phyloP scores from a whole-genome alignment of 2,888 invertebrate genomes.

The Drosophila villosipedis region DNA sequence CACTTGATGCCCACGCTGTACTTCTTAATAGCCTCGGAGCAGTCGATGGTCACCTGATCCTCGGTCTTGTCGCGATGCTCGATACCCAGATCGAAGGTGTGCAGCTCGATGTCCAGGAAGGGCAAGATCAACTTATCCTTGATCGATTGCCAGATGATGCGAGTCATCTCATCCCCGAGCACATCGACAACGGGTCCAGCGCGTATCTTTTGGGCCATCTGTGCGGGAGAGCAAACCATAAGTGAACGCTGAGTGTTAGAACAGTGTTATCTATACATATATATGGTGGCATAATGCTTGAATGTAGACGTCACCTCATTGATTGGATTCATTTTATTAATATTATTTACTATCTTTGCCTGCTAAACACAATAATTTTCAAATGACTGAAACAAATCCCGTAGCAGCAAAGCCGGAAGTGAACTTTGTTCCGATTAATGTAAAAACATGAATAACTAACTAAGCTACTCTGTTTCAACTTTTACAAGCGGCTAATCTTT shows the following conservation, averaged over 20 bases:
- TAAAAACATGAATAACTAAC: not conserved
- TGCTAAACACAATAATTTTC: not conserved
- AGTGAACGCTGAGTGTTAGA: constrained; percentile 27
- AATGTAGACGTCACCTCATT: constrained; percentile 44
- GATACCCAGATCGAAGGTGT: constrained; percentile 97
- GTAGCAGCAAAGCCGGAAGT: constrained; percentile 28
- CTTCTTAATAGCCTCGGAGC: constrained; percentile 97
- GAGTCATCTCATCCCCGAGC: constrained; percentile 98
- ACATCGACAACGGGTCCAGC: constrained; percentile 96
- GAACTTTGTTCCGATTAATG: constrained; percentile 63
- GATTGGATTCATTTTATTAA: constrained; percentile 1
- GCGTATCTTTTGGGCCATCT: constrained; percentile 88
- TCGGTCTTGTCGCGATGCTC: constrained; percentile 97
- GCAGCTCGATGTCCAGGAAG: constrained; percentile 97
- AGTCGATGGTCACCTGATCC: constrained; percentile 98
- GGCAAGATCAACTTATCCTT: constrained; percentile 98
- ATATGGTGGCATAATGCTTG: not conserved
- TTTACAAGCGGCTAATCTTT: not conserved
- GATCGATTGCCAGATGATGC: constrained; percentile 99
- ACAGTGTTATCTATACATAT: not conserved
- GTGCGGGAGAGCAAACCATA: constrained; percentile 53
- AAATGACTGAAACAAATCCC: not conserved
- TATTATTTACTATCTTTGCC: not conserved
- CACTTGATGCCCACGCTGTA: constrained; percentile 99
- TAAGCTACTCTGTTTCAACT: not conserved